Percentiles rank a stretch among this genome's conserved stretches.
Conservation (phyloP, 2,888 invertebrate species). For the Gasteruption jaculator region DNA sequence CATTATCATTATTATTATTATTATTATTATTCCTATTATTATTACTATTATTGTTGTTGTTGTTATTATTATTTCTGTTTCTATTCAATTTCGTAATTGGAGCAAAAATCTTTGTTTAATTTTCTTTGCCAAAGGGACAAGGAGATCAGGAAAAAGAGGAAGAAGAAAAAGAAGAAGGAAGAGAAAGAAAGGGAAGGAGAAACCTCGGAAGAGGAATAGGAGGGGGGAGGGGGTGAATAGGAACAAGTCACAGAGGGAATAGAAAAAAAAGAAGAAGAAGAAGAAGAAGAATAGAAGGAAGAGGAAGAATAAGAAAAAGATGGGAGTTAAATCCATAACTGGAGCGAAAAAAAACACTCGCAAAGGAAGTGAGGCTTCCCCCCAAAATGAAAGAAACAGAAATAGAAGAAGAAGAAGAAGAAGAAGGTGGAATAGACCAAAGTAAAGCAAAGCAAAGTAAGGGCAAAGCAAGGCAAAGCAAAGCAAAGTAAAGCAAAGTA, state of each 20-base stretch:
- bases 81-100: too few species aligned
- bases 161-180: not conserved
- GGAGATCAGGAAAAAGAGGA: slow-evolving; percentile 4
- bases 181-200: not conserved
- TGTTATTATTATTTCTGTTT: too few species aligned
- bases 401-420: not conserved
- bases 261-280: not conserved
- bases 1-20: too few species aligned
- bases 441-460: too few species aligned
- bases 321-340: slow-evolving; percentile 7
- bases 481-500: too few species aligned
- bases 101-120: too few species aligned
- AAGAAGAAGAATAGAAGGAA: not conserved
- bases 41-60: too few species aligned
- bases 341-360: slow-evolving; percentile 4
- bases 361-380: not conserved
- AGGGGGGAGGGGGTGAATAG: slow-evolving; percentile 5
- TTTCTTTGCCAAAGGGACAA: slow-evolving; percentile 3
- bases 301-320: slow-evolving; percentile 1
- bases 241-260: not conserved
- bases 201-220: too few species aligned
- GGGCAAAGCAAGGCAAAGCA: too few species aligned
- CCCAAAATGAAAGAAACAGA: not conserved
- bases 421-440: too few species aligned
- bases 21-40: too few species aligned